A percentile compares a stretch with the other conserved stretches of the same genome.
Evolutionary conservation across 30 jellyfish, hydroid and myxozoan species (phyloP).

Genomic region (Euphysa ruthae): DNA sequence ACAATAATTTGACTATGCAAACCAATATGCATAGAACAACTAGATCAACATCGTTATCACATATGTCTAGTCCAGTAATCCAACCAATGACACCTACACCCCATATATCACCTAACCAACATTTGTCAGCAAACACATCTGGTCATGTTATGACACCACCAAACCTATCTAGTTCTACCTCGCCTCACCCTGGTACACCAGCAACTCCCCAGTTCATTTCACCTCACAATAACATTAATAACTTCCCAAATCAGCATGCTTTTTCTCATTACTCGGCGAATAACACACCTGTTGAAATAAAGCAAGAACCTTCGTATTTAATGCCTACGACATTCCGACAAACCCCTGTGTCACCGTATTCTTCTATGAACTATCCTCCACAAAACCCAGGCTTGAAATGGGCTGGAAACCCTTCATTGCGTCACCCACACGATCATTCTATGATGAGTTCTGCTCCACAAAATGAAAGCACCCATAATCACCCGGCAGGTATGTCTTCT

Average conservation of each 20-base stretch:
- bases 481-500: slow-evolving; percentile 27
- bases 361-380: neutral
- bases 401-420: neutral
- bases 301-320: neutral
- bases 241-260: neutral
- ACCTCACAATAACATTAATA: neutral
- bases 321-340: neutral
- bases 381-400: neutral
- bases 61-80: neutral
- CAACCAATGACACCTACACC: neutral
- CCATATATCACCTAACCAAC: no score
- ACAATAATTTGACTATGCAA: neutral
- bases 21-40: neutral
- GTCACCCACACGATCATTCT: neutral
- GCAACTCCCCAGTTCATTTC: neutral
- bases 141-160: neutral
- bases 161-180: neutral
- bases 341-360: neutral
- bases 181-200: neutral
- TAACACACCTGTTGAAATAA: neutral
- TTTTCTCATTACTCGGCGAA: neutral
- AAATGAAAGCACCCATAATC: slow-evolving; percentile 2
- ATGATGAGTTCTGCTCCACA: neutral
- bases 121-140: neutral
- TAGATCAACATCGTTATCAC: neutral